Base-by-base conservation (phyloP, 2,888 invertebrate genomes). In the Brenthis daphne region DNA sequence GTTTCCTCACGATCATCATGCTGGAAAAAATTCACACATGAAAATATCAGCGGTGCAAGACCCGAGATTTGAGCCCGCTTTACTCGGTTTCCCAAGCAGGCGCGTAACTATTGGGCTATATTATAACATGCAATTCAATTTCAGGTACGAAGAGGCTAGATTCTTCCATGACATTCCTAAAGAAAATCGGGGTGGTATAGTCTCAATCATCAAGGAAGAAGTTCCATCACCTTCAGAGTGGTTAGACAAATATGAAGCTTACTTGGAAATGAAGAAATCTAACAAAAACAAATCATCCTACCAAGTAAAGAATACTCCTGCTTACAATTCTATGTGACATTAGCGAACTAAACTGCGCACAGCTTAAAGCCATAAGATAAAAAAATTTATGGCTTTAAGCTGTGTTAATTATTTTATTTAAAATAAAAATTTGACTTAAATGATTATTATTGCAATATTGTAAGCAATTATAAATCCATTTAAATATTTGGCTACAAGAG, bases 81-180 rank as follows among this genome's bases (percentile, higher is more conserved):
- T 0, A 29, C 29, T 29, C 29, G 29, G 29, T 29, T 29, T 29
- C 29, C 29, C 3, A 29, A 29, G 4, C 29, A 3, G 3, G 5
- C 4, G 29, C 4, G 29, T 29, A 4, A 29, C 4, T 5, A 29
- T 5, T 29, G 29, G 29, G 29, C 29, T 29, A 4, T 29, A 29
- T 29, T 29, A 29, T 29, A 0, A 29, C 14, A n/a, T 51, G 6
- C 6, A 14, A 51, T 51, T 63, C 6, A 14, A 43, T n/a, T 6
- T 50, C 20, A 90, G 90, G 90, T 89, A 81, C 73, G 75, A 84
- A 47, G 79, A 85, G 51, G 79, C 83, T 1, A 77, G 75, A 51
- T 82, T 80, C 71, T 86, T 90, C 66, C 74, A 85, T 67, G 81
- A 88, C n/a, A 84, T 90, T 71, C 90, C 89, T 5, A 80, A 77